Evolutionary conservation across 35 echinoderm and acorn worm genomes (phyloP), one percentile per base, ranked within the genome.

Genomic region (Holothuria glaberrima): DNA sequence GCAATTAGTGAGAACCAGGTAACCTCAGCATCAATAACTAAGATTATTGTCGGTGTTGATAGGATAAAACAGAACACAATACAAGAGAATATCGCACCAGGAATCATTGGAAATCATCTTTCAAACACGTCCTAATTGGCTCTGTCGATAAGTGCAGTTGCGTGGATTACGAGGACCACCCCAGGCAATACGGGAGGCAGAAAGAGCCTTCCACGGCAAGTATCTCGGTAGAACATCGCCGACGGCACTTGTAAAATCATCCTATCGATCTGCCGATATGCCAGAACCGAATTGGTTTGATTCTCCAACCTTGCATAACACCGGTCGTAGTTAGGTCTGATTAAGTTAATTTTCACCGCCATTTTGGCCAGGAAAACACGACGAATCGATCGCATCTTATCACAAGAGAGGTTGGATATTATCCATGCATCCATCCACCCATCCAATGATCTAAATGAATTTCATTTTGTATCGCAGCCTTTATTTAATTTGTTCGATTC

Each of bases 391-490:
- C 27, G 27, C 67, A 71, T 16, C 67, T 71, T 27, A 71, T 71
- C 27, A 33, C 44, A 46, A 46, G 44, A 46, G 44, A 46, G 44
- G 44, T 46, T 46, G 67, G 27, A 71, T 30, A 71, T 71, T 71
- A 71, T 71, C 26, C 27, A 71, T 30, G 27, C 27, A 71, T 16
- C 33, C 33, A 71, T 30, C 67, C 67, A 71, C 13, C 67, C 67
- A 33, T 71, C 67, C 67, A 71, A 27, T 71, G 67, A 27, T 71
- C 27, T 71, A 71, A 71, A 27, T 71, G 67, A 71, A 71, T 71
- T 71, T 71, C 67, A 71, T 27, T 71, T 71, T 71, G 67, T 14
- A 71, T 71, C 33, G 67, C 33, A 26, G 27, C 33, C 33, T 71
- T 71, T 71, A 71, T 71, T 71, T 33, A 71, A 71, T 71, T 71